Percentiles rank a stretch among this genome's conserved stretches.
These are phyloP conservation scores for Rhinoraja longicauda DNA, from an alignment of 2,797 vertebrate genomes.

Conservation along the genomic window DNA sequence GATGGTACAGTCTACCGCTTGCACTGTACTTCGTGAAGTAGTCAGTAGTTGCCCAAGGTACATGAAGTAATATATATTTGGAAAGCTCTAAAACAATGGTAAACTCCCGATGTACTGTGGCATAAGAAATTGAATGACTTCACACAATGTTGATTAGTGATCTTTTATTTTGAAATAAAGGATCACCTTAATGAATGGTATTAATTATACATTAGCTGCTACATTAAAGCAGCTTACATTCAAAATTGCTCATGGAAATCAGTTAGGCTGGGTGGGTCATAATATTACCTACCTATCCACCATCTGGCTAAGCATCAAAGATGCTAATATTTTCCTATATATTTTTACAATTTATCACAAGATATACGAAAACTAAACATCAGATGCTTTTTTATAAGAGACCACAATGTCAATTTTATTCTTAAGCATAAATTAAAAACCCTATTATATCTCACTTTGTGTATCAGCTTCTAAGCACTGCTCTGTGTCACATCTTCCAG, in stretches of 20 bases:
- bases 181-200: not conserved
- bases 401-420: no score
- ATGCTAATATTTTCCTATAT: no score
- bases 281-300: not conserved
- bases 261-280: not conserved
- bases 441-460: no score
- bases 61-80: not conserved
- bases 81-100: not conserved
- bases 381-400: no score
- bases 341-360: no score
- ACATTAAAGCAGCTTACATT: not conserved
- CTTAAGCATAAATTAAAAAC: no score
- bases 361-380: no score
- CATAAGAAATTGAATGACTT: not conserved
- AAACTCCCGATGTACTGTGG: not conserved
- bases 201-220: not conserved
- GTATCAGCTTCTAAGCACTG: no score
- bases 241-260: not conserved
- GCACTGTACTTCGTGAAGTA: no score
- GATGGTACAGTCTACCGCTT: not conserved
- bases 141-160: not conserved
- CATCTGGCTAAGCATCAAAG: no score
- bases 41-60: no score
- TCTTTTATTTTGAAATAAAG: not conserved
- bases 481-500: no score